A percentile compares a stretch with the other conserved stretches of the same genome.
These are phyloP conservation scores for Scaptodrosophila lebanonensis DNA, from an alignment of 1,140 invertebrate species.

Conservation along the genomic window DNA sequence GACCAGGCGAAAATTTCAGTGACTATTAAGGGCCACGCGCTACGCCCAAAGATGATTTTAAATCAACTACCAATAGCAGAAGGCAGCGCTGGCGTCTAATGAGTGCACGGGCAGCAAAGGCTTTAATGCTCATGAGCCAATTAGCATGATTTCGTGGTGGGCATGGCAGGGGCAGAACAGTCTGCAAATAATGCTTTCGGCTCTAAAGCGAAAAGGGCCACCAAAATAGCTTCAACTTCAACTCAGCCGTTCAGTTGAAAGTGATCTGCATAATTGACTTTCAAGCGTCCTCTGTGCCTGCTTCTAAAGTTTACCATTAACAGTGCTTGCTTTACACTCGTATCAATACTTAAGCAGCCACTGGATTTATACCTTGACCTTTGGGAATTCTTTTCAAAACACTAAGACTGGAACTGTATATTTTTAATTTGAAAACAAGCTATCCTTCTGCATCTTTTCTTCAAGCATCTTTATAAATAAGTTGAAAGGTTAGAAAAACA, in stretches of 20 bases:
- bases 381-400: too few species aligned
- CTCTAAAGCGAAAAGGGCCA: not conserved
- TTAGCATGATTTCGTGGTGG: constrained; percentile 28
- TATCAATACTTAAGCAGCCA: constrained; percentile 38
- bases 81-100: constrained; percentile 9
- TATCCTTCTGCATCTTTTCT: too few species aligned
- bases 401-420: too few species aligned
- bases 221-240: too few species aligned
- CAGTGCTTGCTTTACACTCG: constrained; percentile 17
- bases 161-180: too few species aligned
- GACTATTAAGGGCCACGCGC: constrained; percentile 7
- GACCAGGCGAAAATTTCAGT: constrained; percentile 18
- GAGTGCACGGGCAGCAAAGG: constrained; percentile 23
- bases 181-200: constrained; percentile 49
- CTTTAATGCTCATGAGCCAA: constrained; percentile 31
- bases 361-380: too few species aligned
- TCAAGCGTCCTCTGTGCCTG: constrained; percentile 9
- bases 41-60: constrained; percentile 49
- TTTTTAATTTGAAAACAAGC: too few species aligned
- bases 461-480: too few species aligned
- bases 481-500: too few species aligned
- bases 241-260: constrained; percentile 18
- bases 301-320: constrained; percentile 32
- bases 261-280: constrained; percentile 53
- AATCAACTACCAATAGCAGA: constrained; percentile 60